Percentiles rank a stretch among this genome's conserved stretches.
Conservation (phyloP, 1,140 invertebrate species). For the Diabrotica virgifera region DNA sequence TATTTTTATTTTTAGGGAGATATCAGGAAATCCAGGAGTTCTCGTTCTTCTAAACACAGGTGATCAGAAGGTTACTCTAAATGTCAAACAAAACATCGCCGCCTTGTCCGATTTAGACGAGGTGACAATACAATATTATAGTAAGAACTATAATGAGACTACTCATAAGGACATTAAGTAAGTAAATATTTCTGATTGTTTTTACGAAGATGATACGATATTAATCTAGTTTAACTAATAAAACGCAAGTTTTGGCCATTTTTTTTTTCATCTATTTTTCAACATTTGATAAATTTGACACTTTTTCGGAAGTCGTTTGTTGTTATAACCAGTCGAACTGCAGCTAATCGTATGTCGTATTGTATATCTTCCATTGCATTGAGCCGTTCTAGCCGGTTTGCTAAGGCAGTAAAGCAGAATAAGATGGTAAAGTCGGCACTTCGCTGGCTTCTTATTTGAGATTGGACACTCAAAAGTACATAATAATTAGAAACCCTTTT, state of each 20-base stretch:
- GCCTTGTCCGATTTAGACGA: constrained; percentile 51
- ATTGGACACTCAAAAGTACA: too few species aligned
- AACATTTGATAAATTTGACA: too few species aligned
- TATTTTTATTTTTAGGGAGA: constrained; percentile 56
- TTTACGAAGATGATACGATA: background rate
- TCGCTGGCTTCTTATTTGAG: too few species aligned
- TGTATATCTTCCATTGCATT: too few species aligned
- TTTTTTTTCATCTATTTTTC: background rate
- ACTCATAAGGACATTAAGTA: constrained; percentile 46
- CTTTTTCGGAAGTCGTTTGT: too few species aligned
- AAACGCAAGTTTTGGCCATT: background rate
- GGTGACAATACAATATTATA: constrained; percentile 55
- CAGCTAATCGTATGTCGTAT: too few species aligned
- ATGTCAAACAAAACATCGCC: constrained; percentile 49
- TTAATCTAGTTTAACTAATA: background rate
- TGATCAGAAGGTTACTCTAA: constrained; percentile 46
- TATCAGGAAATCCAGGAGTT: constrained; percentile 66
- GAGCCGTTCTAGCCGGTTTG: too few species aligned
- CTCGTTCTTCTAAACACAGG: constrained; percentile 63
- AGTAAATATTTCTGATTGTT: constrained; percentile 28
- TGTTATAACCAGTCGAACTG: too few species aligned
- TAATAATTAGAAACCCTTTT: too few species aligned
- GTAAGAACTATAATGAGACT: constrained; percentile 53
- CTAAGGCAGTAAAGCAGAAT: too few species aligned
- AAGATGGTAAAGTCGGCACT: too few species aligned